Evolutionary conservation across 2,888 invertebrate species (phyloP), one percentile per base, ranked within the genome.

Genomic region (Siphlonurus alternatus): DNA sequence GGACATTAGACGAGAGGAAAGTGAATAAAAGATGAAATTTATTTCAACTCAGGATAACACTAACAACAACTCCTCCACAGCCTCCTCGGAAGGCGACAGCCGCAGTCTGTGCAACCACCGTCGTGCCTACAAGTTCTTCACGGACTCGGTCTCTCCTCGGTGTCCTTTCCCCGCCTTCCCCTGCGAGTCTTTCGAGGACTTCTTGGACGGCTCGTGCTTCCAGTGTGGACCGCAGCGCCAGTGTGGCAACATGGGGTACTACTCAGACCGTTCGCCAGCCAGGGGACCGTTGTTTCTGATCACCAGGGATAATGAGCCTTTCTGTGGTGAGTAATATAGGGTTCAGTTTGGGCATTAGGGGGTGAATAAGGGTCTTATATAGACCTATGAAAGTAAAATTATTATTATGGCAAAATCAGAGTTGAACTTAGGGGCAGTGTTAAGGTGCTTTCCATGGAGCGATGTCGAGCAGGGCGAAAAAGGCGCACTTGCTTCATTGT

Each of bases 201-300:
- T 93, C 70, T 76, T 93, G 61, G 84, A 81, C 59, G 90, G 90
- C 18, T 81, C 83, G 65, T 90, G 90, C 72, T 87, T 89, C 72
- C 85, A 85, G 1, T 90, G 89, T 73, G 76, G 76, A 1, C 73
- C 76, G 2, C 76, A 76, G 59, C 75, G 76, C 53, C 75, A 76
- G 0, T 95, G 94, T 74, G 92, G 92, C 51, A 90, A 91, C 73
- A 93, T 95, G 93, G 95, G 95, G 0, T 95, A 93, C 77, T 93
- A 93, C 75, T 90, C 95, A 1, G 89, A 94, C 74, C 80, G 86
- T 61, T 89, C 90, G 0, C 81, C 84, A 2, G 93, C 89, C 0
- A 79, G 91, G 25, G 94, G 94, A 0, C 88, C 89, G 69, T 80
- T 94, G n/a, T 96, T 89, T 73, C 78, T 95, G 61, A 81, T 93